Evolutionary conservation across 2,113 vertebrate species (phyloP), one percentile per base, ranked within the genome.

Genomic region (Aspidoscelis tigris): DNA sequence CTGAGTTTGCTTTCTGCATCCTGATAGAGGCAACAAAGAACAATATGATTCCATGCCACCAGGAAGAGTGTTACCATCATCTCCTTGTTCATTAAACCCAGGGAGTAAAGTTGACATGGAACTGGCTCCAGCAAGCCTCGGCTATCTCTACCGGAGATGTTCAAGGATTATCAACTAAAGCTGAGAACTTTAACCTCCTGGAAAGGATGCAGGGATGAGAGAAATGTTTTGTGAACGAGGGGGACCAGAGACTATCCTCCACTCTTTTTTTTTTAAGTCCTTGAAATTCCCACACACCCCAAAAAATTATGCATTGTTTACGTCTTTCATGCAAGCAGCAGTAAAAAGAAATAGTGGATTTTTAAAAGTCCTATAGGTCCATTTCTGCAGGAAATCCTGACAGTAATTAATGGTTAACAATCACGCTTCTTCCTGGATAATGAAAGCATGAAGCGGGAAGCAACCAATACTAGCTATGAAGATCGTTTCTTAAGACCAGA

Each of bases 41-140:
- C 58, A 50, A 47, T 39, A 55, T 26, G 2, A 77, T n/a, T 58
- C 47, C 50, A 44, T 26, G 64, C 22, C 20, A 33, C 21, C 44
- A 21, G 9, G 26, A 61, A 1, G 16, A 66, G 33, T 68, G 65
- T 9, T 20, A 65, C 11, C 43, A 33, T 2, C 41, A 11, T 3
- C 41, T 10, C 26, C 41, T 7, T 70, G 21, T 58, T 16, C 55
- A 58, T 7, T 12, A 14, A 61, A 50, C 3, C 33, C 14, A 1
- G 26, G 68, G 41, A 12, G 9, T 11, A 39, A 26, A 21, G 14
- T 8, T 84, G n/a, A 73, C 11, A 44, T 18, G 33, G 0, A 44
- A 64, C 44, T 77, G 33, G 58, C 24, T 84, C 43, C 71, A 82
- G 71, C 78, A 55, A 58, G 68, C 44, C 7, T 81, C 33, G 26